A percentile compares a stretch with the other conserved stretches of the same genome.
These are phyloP conservation scores for Tangara arthus DNA, from an alignment of 2,797 vertebrate species.

Conservation along the genomic window DNA sequence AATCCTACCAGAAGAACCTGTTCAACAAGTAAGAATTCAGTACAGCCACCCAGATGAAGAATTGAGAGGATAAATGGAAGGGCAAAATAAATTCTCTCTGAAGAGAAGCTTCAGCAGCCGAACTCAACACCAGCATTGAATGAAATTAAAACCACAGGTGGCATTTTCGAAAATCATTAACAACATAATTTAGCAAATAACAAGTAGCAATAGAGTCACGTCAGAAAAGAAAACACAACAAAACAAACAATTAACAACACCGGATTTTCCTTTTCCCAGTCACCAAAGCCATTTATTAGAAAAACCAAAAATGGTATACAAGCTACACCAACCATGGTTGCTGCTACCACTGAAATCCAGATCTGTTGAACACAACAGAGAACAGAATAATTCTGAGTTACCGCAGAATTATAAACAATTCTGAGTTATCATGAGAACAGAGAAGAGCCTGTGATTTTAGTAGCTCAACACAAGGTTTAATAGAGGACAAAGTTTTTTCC, in stretches of 20 bases:
- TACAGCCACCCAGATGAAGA: neutral
- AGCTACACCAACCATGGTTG: neutral
- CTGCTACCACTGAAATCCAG: neutral
- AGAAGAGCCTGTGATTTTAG: neutral
- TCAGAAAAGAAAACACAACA: neutral
- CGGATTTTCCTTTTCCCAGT: neutral
- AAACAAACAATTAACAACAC: neutral
- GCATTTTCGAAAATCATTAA: slow-evolving; percentile 1
- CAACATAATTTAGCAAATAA: neutral
- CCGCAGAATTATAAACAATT: neutral
- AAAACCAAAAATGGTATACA: neutral
- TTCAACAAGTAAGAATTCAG: neutral
- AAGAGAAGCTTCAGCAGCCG: neutral
- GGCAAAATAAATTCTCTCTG: neutral
- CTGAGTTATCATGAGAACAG: neutral
- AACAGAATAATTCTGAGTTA: neutral
- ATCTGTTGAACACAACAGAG: neutral
- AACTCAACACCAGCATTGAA: neutral
- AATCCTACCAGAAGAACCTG: neutral
- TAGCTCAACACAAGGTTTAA: neutral
- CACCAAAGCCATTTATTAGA: neutral
- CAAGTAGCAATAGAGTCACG: neutral
- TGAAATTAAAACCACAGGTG: neutral
- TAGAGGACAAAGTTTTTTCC: neutral
- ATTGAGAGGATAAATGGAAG: neutral